Evolutionary conservation across 92 coral and sea anemone species (phyloP).

Genomic region (Porites rus): DNA sequence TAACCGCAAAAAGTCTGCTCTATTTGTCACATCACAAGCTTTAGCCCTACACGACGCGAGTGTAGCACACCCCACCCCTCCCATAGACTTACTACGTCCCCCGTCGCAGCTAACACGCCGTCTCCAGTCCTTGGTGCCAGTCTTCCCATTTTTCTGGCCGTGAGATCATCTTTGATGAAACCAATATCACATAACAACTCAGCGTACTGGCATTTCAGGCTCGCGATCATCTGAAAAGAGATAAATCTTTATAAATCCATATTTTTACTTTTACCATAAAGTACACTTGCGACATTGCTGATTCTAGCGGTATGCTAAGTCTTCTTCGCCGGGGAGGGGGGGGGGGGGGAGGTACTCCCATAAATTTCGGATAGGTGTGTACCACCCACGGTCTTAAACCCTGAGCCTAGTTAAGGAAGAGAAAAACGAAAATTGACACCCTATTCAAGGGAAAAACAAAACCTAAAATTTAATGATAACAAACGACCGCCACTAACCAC

Average conservation of each 20-base stretch:
- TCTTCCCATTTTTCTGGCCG: conserved; percentile 79
- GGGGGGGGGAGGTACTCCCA: too few relatives aligned
- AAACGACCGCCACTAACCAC: too few relatives aligned
- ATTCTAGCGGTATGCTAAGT: not conserved
- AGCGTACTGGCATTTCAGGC: conserved; percentile 85
- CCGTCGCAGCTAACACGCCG: conserved; percentile 83
- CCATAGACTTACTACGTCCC: conserved; percentile 61
- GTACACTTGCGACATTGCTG: not conserved
- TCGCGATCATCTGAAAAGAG: conserved; percentile 80
- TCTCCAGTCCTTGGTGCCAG: conserved; percentile 90
- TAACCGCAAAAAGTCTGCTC: too few relatives aligned
- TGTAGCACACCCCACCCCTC: not conserved
- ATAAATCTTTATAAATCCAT: not conserved
- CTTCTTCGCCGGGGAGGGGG: too few relatives aligned
- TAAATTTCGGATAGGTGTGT: too few relatives aligned
- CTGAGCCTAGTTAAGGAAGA: too few relatives aligned
- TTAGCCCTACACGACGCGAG: not conserved
- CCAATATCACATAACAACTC: conserved; percentile 93
- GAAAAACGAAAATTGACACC: too few relatives aligned
- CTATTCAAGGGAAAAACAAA: too few relatives aligned
- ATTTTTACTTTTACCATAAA: too few relatives aligned
- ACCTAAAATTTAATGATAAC: too few relatives aligned
- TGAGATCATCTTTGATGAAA: conserved; percentile 75
- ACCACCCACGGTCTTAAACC: too few relatives aligned
- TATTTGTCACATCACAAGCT: too few relatives aligned